Evolutionary conservation across 2,888 invertebrate genomes (phyloP).

Genomic region (Trileptium ribeirensis): DNA sequence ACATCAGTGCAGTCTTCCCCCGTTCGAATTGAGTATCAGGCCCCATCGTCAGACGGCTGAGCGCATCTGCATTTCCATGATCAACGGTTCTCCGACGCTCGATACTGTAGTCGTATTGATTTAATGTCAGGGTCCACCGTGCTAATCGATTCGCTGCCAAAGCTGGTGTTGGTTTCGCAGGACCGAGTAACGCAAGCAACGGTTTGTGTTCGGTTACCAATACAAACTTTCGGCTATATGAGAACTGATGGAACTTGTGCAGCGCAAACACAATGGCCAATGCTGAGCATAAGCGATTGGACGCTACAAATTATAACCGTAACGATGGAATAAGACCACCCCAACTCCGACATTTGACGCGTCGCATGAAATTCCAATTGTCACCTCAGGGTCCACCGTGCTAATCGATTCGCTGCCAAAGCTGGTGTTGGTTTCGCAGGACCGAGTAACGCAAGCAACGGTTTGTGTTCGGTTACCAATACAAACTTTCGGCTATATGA

Average conservation of each 20-base stretch:
- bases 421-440: conserved; percentile 17
- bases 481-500: conserved; percentile 33
- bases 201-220: no score
- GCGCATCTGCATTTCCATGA: conserved; percentile 32
- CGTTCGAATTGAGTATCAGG: conserved; percentile 19
- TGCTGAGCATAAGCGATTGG: no score
- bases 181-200: no score
- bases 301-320: no score
- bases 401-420: conserved; percentile 27
- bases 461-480: conserved; percentile 35
- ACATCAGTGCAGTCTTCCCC: conserved; percentile 20
- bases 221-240: no score
- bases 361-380: no score
- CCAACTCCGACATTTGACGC: no score
- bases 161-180: no score
- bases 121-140: conserved; percentile 26
- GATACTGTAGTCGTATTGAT: conserved; percentile 1
- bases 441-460: conserved; percentile 31
- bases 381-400: conserved; percentile 31
- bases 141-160: no score
- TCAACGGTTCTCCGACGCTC: conserved; percentile 17
- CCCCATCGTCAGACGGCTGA: conserved; percentile 28
- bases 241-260: no score
- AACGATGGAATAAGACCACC: no score
- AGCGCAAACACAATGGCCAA: no score